Percentiles rank a stretch among this genome's conserved stretches.
phyloP scores from a whole-genome alignment of 2,113 vertebrate species.

The Apeltes quadracus region DNA sequence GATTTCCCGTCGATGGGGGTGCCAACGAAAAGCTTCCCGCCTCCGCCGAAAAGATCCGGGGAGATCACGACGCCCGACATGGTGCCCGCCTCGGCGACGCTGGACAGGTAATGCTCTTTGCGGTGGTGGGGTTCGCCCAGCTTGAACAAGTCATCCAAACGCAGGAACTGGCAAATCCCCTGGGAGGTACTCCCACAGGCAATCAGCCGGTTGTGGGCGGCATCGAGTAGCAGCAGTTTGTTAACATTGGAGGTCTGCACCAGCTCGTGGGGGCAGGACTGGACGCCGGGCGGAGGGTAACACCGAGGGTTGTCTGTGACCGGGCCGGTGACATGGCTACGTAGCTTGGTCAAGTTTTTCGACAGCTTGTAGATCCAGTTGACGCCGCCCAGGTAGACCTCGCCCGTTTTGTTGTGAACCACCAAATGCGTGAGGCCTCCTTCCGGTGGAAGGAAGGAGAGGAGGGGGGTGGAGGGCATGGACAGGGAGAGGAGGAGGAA shows the following conservation, averaged over 20 bases:
- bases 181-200: constrained; percentile 96
- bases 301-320: constrained; percentile 97
- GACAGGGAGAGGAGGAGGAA: constrained; percentile 48
- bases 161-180: constrained; percentile 96
- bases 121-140: constrained; percentile 96
- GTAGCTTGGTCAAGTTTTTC: constrained; percentile 89
- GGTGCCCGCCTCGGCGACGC: constrained; percentile 90
- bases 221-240: constrained; percentile 94
- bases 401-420: constrained; percentile 91
- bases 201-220: constrained; percentile 91
- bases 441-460: constrained; percentile 85
- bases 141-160: constrained; percentile 97
- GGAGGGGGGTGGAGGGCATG: constrained; percentile 60
- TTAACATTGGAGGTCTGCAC: constrained; percentile 93
- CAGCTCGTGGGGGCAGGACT: constrained; percentile 92
- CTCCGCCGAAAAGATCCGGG: constrained; percentile 81
- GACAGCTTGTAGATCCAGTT: constrained; percentile 98
- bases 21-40: constrained; percentile 93
- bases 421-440: constrained; percentile 94
- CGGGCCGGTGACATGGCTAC: constrained; percentile 91
- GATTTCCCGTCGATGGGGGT: constrained; percentile 96
- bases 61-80: constrained; percentile 96
- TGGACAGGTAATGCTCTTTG: constrained; percentile 98
- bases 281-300: constrained; percentile 94
- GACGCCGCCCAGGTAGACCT: constrained; percentile 92